phyloP scores from a whole-genome alignment of 2,797 vertebrate species.

The Syndactyla subalaris region DNA sequence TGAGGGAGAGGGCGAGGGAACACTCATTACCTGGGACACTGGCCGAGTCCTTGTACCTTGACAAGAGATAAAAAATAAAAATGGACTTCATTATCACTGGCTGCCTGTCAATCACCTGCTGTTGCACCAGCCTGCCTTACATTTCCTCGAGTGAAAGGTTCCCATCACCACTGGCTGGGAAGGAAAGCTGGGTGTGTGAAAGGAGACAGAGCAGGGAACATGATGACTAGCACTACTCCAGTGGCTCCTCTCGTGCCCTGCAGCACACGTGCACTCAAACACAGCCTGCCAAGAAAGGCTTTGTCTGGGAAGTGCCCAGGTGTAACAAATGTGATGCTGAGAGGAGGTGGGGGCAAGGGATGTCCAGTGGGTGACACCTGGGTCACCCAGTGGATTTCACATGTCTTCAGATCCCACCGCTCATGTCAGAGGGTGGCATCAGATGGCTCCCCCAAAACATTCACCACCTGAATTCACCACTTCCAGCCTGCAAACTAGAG shows the following conservation, averaged over 20 bases:
- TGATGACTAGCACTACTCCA: background rate
- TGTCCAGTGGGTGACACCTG: background rate
- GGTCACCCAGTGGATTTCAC: background rate
- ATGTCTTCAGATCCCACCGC: accelerated
- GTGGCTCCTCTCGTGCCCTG: background rate
- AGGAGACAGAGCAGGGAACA: background rate
- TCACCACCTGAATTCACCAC: background rate
- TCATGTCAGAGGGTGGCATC: background rate
- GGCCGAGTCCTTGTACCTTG: conserved; percentile 63
- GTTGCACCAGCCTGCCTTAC: background rate
- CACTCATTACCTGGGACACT: conserved; percentile 69
- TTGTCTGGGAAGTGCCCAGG: background rate
- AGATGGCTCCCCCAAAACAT: background rate
- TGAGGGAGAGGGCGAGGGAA: conserved; percentile 34
- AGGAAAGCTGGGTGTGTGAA: background rate
- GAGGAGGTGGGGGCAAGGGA: accelerated
- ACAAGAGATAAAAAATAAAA: conserved; percentile 51
- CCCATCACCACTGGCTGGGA: accelerated
- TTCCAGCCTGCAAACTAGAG: background rate
- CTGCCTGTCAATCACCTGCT: conserved; percentile 42
- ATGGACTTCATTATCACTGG: conserved; percentile 55
- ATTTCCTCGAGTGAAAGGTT: background rate
- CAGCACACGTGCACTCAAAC: background rate
- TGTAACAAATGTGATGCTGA: accelerated
- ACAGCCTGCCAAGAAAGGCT: background rate